Conservation (phyloP, 2,888 invertebrate genomes). For the Drosophila anomalipes region DNA sequence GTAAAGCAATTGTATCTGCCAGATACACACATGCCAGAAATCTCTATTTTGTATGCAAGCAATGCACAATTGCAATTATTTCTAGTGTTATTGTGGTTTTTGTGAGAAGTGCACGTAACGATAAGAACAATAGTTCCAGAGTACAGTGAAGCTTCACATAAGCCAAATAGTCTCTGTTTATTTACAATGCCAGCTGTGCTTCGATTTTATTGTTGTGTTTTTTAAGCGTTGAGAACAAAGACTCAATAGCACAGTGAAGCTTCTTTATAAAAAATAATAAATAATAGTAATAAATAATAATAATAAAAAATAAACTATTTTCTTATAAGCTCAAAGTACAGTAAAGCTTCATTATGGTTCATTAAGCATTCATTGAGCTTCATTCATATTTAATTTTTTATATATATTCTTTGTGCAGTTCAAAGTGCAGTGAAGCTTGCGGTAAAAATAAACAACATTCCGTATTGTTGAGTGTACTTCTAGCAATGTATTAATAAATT, state of each 20-base stretch:
- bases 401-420: no score
- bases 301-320: not conserved
- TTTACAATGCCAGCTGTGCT: not conserved
- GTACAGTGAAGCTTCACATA: constrained; percentile 14
- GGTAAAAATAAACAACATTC: not conserved
- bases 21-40: constrained; percentile 20
- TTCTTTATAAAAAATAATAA: not conserved
- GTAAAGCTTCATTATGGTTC: not conserved
- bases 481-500: not conserved
- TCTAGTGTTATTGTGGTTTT: not conserved
- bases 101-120: constrained; percentile 42
- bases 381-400: no score
- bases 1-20: constrained; percentile 29
- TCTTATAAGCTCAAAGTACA: not conserved
- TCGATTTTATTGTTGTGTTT: not conserved
- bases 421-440: no score
- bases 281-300: no score
- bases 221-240: not conserved
- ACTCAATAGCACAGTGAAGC: not conserved
- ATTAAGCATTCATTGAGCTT: not conserved
- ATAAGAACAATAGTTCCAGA: constrained; percentile 24
- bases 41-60: not conserved
- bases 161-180: not conserved
- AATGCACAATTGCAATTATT: constrained; percentile 7
- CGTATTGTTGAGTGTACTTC: not conserved